A percentile compares a stretch with the other conserved stretches of the same genome.
phyloP scores from a whole-genome alignment of 64 coral and sea anemone species.

The Astreopora myriophthalma region DNA sequence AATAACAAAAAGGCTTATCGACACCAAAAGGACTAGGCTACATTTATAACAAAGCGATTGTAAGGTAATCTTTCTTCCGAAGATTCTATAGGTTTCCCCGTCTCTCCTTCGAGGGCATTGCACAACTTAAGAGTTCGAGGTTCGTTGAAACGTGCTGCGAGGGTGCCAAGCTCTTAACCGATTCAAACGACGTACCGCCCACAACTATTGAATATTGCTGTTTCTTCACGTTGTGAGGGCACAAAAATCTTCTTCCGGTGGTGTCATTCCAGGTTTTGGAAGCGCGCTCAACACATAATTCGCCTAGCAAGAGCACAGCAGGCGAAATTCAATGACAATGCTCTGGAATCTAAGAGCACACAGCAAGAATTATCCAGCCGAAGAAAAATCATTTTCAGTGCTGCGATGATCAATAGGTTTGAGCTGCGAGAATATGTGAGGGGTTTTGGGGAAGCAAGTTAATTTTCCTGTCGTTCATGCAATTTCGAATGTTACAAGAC shows the following conservation, averaged over 20 bases:
- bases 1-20: conserved; percentile 28
- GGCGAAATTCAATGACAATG: conserved; percentile 47
- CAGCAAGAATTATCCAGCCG: conserved; percentile 1
- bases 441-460: background rate
- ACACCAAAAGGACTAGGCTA: background rate
- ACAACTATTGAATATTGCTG: conserved; percentile 24
- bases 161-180: background rate
- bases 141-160: background rate
- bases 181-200: conserved; percentile 16
- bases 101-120: background rate
- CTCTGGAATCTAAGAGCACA: background rate
- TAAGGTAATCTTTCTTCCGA: background rate
- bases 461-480: background rate
- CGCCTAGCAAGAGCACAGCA: conserved; percentile 4
- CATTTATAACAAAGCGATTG: background rate
- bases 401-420: conserved; percentile 11
- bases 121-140: background rate
- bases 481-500: background rate
- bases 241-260: conserved; percentile 54
- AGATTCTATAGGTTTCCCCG: background rate
- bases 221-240: conserved; percentile 21
- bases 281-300: conserved; percentile 9
- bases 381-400: conserved; percentile 20
- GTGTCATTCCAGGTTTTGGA: background rate
- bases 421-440: background rate